Base-by-base conservation (phyloP, 2,888 invertebrate species). In the Erebia epiphron region DNA sequence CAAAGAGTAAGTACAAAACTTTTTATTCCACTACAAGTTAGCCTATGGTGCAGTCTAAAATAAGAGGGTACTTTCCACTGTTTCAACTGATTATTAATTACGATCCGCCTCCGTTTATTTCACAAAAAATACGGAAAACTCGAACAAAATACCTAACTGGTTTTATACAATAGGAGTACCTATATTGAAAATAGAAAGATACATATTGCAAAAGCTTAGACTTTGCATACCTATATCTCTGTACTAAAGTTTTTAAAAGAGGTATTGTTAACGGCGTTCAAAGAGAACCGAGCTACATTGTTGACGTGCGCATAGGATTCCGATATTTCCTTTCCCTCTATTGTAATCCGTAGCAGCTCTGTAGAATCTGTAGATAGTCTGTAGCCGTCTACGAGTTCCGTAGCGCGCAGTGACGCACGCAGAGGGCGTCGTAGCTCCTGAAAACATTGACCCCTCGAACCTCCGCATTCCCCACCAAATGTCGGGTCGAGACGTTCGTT, bases 351-450 rank as follows among this genome's bases (percentile, higher is more conserved):
- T 62, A 62, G 62, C 62, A 0, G 49, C 14, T 46, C 46, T 62
- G 62, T 62, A 60, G 58, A 50, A 14, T n/a, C 60, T 43, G 60
- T 60, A 62, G 62, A 49, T 85, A 73, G 71, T 77, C 74, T 86
- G 89, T 88, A 88, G 89, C 83, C 83, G 84, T 83, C 91, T 91
- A 91, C 91, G 89, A 86, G 83, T 79, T 85, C 83, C 88, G 90
- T 88, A 89, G 90, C 87, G 81, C 77, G 75, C 83, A 81, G 79
- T 87, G 89, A 86, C 90, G 89, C 89, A 90, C 85, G 84, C 83
- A 81, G 78, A 81, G 85, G 85, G 85, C 85, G 86, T 82, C 87
- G 88, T 86, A 86, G 89, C 84, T 84, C 83, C 83, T 83, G 79
- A 82, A 83, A 80, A 85, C 86, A 83, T 86, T 83, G 85, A 87